Percentiles rank a stretch among this genome's conserved stretches.
Evolutionary conservation across 2,888 invertebrate genomes (phyloP).

Genomic region (Pomacea canaliculata): DNA sequence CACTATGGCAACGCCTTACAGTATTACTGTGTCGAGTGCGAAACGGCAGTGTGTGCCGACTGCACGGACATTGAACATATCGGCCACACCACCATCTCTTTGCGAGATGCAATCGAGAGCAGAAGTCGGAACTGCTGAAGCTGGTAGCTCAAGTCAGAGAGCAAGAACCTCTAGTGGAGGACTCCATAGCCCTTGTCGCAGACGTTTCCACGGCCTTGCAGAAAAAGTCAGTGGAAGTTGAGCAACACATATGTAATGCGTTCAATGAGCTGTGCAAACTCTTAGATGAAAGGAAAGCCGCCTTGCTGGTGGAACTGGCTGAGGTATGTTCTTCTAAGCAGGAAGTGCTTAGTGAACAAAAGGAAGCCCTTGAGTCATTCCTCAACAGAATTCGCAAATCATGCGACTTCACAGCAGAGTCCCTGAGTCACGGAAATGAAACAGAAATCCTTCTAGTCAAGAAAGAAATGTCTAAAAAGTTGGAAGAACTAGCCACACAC

Average conservation of each 20-base stretch:
- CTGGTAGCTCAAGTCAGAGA: slow-evolving; percentile 64
- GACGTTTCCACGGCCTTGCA: slow-evolving; percentile 51
- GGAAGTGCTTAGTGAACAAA: slow-evolving; percentile 64
- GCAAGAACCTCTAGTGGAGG: slow-evolving; percentile 64
- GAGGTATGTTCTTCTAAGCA: slow-evolving; percentile 64
- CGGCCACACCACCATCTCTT: slow-evolving; percentile 69
- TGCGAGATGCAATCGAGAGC: slow-evolving; percentile 71
- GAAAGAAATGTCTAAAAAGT: slow-evolving; percentile 71
- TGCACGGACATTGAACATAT: slow-evolving; percentile 72
- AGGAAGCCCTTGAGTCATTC: slow-evolving; percentile 66
- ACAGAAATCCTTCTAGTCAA: slow-evolving; percentile 72
- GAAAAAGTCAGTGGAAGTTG: slow-evolving; percentile 19
- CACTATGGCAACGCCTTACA: slow-evolving; percentile 66
- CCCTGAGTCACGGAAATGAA: slow-evolving; percentile 70
- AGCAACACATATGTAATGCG: slow-evolving; percentile 58
- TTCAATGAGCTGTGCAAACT: slow-evolving; percentile 65
- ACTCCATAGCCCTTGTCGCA: slow-evolving; percentile 61
- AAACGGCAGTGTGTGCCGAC: slow-evolving; percentile 72
- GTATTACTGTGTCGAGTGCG: slow-evolving; percentile 72
- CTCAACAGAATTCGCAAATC: slow-evolving; percentile 69
- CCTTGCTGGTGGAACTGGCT: slow-evolving; percentile 65
- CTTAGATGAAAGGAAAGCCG: slow-evolving; percentile 63
- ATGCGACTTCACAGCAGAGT: slow-evolving; percentile 71
- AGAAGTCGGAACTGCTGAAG: slow-evolving; percentile 58
- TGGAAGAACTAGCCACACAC: slow-evolving; percentile 63